Evolutionary conservation across 2,888 invertebrate species (phyloP).

Genomic region (Watsonalla binaria): DNA sequence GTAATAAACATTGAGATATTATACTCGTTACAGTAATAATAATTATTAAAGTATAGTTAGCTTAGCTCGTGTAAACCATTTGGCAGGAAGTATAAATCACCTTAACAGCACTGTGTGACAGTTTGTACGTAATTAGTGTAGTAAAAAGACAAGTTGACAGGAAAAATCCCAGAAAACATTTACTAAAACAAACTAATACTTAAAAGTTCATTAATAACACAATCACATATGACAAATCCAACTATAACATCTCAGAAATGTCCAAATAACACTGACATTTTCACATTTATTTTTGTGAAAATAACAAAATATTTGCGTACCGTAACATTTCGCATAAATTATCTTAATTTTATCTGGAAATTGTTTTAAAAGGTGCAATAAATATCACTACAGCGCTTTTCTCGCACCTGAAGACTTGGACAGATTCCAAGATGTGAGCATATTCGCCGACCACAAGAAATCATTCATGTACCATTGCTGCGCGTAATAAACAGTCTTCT

Average conservation of each 20-base stretch:
- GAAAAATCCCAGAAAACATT: not conserved
- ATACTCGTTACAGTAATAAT: too few relatives aligned
- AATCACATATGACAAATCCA: not conserved
- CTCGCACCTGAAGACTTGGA: constrained; percentile 45
- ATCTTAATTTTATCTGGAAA: constrained; percentile 29
- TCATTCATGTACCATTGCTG: constrained; percentile 25
- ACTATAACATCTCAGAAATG: not conserved
- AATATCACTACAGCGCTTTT: constrained; percentile 33
- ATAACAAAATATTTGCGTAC: not conserved
- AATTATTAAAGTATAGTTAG: too few relatives aligned
- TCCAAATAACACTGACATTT: not conserved
- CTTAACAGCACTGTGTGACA: not conserved
- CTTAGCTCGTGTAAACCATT: too few relatives aligned
- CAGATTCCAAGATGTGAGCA: constrained; percentile 26
- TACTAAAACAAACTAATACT: not conserved
- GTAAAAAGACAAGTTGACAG: not conserved
- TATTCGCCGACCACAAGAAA: constrained; percentile 16
- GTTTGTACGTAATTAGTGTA: not conserved
- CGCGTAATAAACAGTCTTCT: constrained; percentile 17
- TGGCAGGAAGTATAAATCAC: too few relatives aligned
- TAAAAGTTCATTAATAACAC: not conserved
- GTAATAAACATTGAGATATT: too few relatives aligned
- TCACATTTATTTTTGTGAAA: not conserved
- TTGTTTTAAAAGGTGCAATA: constrained; percentile 36
- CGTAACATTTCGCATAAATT: constrained; percentile 24